These are phyloP conservation scores for Philereme vetulata DNA, from an alignment of 2,888 invertebrate genomes.

Conservation along the genomic window DNA sequence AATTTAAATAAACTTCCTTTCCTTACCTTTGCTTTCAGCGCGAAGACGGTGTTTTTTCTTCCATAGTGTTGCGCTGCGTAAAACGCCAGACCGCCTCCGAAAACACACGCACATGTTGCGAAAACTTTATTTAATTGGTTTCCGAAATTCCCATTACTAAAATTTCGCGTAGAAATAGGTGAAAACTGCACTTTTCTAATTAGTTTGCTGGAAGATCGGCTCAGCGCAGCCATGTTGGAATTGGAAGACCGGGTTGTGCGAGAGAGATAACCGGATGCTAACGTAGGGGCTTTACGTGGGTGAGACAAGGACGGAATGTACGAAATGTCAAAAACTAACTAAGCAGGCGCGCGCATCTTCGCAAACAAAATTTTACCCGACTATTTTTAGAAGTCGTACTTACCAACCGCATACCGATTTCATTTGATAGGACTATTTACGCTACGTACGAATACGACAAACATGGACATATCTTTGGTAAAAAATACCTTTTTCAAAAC, in stretches of 20 bases:
- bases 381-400: not conserved
- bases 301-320: conserved; percentile 1
- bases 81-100: conserved; percentile 68
- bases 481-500: too few relatives aligned
- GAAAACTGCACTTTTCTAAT: conserved; percentile 68
- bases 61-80: conserved; percentile 68
- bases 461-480: too few relatives aligned
- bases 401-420: not conserved
- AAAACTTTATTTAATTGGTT: conserved; percentile 60
- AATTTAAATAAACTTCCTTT: conserved; percentile 38
- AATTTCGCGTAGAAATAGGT: conserved; percentile 61
- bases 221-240: conserved; percentile 80
- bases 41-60: conserved; percentile 69
- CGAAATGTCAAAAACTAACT: not conserved
- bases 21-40: conserved; percentile 79
- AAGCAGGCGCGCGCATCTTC: conserved; percentile 50
- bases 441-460: too few relatives aligned
- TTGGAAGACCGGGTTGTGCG: conserved; percentile 65
- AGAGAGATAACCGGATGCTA: conserved; percentile 44
- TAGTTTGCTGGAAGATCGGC: conserved; percentile 73
- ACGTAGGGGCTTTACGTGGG: not conserved
- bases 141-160: conserved; percentile 60
- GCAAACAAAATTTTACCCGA: conserved; percentile 1
- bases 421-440: not conserved
- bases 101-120: conserved; percentile 71